phyloP scores from a whole-genome alignment of 2,797 vertebrate genomes.

The Acanthornis magna region DNA sequence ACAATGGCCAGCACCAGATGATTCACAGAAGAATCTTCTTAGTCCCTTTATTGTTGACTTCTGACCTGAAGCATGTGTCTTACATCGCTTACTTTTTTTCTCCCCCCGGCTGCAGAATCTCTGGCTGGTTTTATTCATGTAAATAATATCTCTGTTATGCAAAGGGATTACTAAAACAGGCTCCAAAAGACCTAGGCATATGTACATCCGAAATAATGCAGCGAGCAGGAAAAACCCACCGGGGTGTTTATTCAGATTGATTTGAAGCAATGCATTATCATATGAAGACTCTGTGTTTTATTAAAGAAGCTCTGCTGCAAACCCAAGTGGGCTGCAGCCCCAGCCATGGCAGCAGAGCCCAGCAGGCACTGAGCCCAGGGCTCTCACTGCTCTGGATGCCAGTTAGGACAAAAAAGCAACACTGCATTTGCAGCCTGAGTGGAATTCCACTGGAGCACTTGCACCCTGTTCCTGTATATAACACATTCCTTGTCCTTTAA shows the following conservation, averaged over 20 bases:
- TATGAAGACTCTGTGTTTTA: not conserved
- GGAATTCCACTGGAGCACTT: slow-evolving; percentile 57
- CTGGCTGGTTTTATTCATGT: not conserved
- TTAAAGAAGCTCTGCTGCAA: not conserved
- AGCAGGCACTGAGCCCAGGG: not conserved
- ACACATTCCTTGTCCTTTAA: slow-evolving; percentile 75
- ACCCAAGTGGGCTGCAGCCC: not conserved
- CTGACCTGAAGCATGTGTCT: not conserved
- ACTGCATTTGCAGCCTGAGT: slow-evolving; percentile 38
- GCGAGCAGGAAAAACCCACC: not conserved
- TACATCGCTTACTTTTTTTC: not conserved
- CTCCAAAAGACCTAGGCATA: not conserved
- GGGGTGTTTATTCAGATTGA: not conserved
- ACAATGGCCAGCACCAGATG: not conserved
- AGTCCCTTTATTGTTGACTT: not conserved
- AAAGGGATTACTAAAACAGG: slow-evolving; percentile 19
- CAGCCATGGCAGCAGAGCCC: not conserved
- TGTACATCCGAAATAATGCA: not conserved
- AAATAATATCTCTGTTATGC: not conserved
- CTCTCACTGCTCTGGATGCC: not conserved
- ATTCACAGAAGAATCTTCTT: not conserved
- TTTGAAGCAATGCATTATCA: not conserved
- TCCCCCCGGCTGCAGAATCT: not conserved
- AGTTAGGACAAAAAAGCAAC: slow-evolving; percentile 54
- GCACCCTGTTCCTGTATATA: slow-evolving; percentile 32